A percentile compares a stretch with the other conserved stretches of the same genome.
These are phyloP conservation scores for Neria commutata DNA, from an alignment of 2,888 invertebrate species.

Conservation along the genomic window DNA sequence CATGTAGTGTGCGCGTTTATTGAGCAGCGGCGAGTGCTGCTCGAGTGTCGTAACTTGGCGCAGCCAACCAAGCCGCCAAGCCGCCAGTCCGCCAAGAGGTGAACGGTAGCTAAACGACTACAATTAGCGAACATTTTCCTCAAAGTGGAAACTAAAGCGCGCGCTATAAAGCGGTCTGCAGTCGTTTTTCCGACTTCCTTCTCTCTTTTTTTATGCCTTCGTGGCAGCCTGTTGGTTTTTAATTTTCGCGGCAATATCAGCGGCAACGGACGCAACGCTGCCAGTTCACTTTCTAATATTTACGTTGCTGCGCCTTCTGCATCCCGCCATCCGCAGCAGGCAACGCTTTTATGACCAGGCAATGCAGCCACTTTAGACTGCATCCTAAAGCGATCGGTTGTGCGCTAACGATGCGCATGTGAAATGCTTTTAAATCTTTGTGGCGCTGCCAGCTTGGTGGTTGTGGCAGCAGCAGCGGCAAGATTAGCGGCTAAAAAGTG, in stretches of 20 bases:
- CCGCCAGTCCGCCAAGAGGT: no score
- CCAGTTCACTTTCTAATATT: slow-evolving; percentile 34
- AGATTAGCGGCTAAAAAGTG: background rate
- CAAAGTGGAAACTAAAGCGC: no score
- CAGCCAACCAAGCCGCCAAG: no score
- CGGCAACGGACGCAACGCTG: background rate
- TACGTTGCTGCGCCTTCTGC: background rate
- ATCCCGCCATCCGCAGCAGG: background rate
- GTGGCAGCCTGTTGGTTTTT: background rate
- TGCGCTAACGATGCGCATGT: slow-evolving; percentile 30
- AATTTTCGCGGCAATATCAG: background rate
- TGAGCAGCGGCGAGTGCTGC: no score
- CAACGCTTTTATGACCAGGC: background rate
- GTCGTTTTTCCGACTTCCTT: background rate
- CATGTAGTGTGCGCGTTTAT: no score
- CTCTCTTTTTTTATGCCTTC: background rate
- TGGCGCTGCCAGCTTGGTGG: slow-evolving; percentile 27
- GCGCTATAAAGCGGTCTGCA: background rate
- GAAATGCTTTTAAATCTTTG: slow-evolving; percentile 39
- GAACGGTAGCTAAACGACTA: background rate
- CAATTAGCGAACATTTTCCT: background rate
- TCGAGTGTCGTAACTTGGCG: background rate
- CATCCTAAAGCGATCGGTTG: slow-evolving; percentile 9
- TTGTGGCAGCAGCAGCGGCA: background rate
- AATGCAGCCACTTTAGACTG: background rate